These are phyloP conservation scores for Campylomormyrus numenius DNA, from an alignment of 2,113 vertebrate species.

Conservation along the genomic window DNA sequence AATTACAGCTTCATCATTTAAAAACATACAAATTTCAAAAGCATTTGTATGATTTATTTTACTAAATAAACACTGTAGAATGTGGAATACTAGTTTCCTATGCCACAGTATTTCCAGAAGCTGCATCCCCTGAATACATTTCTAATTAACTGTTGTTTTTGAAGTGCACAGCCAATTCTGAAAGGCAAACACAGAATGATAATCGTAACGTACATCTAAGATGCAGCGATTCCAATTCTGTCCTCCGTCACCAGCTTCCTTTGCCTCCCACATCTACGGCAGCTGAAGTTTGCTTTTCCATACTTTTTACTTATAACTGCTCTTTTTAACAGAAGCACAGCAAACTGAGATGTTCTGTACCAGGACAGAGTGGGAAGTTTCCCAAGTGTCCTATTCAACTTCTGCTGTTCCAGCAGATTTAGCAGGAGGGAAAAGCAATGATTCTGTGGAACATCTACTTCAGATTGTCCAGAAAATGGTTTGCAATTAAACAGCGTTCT, in stretches of 20 bases:
- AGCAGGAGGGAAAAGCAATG: not conserved
- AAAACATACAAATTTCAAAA: not conserved
- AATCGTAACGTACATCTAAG: not conserved
- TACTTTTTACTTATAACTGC: not conserved
- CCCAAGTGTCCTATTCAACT: not conserved
- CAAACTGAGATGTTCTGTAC: not conserved
- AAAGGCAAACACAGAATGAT: not conserved
- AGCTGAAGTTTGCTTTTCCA: not conserved
- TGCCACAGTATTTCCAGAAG: not conserved
- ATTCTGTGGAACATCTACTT: not conserved
- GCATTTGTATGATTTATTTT: not conserved
- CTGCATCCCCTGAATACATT: not conserved
- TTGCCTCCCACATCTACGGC: not conserved
- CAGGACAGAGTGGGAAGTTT: not conserved
- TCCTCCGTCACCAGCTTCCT: not conserved
- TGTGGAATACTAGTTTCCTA: not conserved
- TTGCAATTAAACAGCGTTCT: slow-evolving; percentile 22
- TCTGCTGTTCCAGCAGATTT: not conserved
- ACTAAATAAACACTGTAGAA: not conserved
- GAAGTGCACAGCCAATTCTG: not conserved
- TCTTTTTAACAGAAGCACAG: not conserved
- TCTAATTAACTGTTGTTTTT: not conserved
- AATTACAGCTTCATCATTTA: not conserved
- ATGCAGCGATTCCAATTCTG: not conserved
- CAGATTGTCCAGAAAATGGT: not conserved